Evolutionary conservation across 2,888 invertebrate species (phyloP).

Genomic region (Dendrolimus houi): DNA sequence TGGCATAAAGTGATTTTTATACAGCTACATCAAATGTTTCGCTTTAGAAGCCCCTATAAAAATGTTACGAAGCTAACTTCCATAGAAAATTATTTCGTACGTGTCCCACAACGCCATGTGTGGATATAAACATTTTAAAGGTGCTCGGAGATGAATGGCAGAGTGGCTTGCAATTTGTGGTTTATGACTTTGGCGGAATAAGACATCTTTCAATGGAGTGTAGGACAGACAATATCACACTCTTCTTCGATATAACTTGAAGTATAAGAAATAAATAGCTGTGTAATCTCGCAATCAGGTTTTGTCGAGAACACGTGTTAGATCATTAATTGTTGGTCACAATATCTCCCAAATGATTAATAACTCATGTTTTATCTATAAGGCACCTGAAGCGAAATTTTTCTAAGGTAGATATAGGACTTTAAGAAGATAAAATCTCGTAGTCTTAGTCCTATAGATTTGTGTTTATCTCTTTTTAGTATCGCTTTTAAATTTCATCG

Average conservation of each 20-base stretch:
- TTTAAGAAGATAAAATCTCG: too few species aligned
- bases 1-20: slow-evolving; percentile 3
- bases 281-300: too few species aligned
- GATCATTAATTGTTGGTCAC: too few species aligned
- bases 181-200: background rate
- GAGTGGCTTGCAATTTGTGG: background rate
- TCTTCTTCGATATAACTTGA: background rate
- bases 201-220: background rate
- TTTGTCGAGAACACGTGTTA: too few species aligned
- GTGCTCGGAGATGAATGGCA: background rate
- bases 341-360: too few species aligned
- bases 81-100: background rate
- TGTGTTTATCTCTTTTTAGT: too few species aligned
- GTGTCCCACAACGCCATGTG: background rate
- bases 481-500: too few species aligned
- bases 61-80: slow-evolving; percentile 16
- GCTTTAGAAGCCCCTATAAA: slow-evolving; percentile 18
- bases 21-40: background rate
- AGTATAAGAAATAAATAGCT: too few species aligned
- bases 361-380: too few species aligned
- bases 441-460: too few species aligned
- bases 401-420: too few species aligned
- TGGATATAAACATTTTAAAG: background rate
- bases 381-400: too few species aligned
- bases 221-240: background rate